phyloP scores from a whole-genome alignment of 2,888 invertebrate species.

The Tetrapedia diversipes region DNA sequence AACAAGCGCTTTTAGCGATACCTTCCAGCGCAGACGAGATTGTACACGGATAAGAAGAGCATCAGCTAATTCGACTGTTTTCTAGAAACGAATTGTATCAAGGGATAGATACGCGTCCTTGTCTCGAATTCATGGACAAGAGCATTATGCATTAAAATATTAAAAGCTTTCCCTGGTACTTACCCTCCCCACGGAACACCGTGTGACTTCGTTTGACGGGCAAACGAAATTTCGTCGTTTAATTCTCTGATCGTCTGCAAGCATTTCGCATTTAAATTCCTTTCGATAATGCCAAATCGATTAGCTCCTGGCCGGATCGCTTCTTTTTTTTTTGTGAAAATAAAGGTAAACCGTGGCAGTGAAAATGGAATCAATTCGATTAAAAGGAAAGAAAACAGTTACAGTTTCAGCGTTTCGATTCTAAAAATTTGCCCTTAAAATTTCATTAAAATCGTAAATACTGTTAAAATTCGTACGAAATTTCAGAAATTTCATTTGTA shows the following conservation, averaged over 20 bases:
- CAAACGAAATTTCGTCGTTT: conserved; percentile 19
- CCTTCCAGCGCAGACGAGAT: background rate
- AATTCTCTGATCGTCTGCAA: conserved; percentile 12
- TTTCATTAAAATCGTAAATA: too few species aligned
- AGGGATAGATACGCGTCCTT: conserved; percentile 5
- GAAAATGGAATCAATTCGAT: too few species aligned
- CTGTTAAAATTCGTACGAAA: too few species aligned
- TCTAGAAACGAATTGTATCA: conserved; percentile 16
- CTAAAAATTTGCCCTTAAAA: too few species aligned
- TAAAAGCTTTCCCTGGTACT: conserved; percentile 27
- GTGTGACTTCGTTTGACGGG: conserved; percentile 7
- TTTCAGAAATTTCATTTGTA: too few species aligned
- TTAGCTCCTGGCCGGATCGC: background rate
- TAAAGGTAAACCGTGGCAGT: too few species aligned
- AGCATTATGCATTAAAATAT: conserved; percentile 38
- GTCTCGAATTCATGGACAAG: conserved; percentile 9
- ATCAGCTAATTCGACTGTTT: conserved; percentile 10
- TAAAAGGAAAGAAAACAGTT: background rate
- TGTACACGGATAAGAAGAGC: background rate
- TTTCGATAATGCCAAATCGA: conserved; percentile 3
- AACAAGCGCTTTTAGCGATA: background rate
- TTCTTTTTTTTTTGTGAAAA: too few species aligned
- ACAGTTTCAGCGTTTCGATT: background rate
- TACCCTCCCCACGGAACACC: background rate
- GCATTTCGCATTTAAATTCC: conserved; percentile 12